phyloP scores from a whole-genome alignment of 1,140 invertebrate species.

The Zaprionus kolodkinae region DNA sequence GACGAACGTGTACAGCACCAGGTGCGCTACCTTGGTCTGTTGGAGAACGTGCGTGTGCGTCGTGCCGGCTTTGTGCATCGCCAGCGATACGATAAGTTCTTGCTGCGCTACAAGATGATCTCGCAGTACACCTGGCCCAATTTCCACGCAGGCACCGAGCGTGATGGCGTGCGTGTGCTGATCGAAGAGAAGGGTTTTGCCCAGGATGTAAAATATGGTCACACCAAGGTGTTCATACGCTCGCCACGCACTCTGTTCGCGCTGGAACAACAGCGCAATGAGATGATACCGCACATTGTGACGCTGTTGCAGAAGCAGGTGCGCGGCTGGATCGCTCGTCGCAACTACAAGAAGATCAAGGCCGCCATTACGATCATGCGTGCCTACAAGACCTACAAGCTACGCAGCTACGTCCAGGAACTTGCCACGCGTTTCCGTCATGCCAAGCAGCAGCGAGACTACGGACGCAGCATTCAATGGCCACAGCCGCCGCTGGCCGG shows the following conservation, averaged over 20 bases:
- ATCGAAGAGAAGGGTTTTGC: slow-evolving; percentile 91
- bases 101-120: slow-evolving; percentile 97
- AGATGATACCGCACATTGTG: slow-evolving; percentile 94
- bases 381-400: slow-evolving; percentile 94
- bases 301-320: slow-evolving; percentile 97
- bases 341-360: slow-evolving; percentile 92
- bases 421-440: slow-evolving; percentile 87
- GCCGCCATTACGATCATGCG: slow-evolving; percentile 93
- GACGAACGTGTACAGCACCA: slow-evolving; percentile 94
- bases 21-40: slow-evolving; percentile 94
- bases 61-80: slow-evolving; percentile 97
- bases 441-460: slow-evolving; percentile 88
- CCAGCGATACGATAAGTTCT: slow-evolving; percentile 94
- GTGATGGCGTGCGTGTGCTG: slow-evolving; percentile 93
- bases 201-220: slow-evolving; percentile 95
- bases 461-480: slow-evolving; percentile 93
- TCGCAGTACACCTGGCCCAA: slow-evolving; percentile 97
- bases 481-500: slow-evolving; percentile 90
- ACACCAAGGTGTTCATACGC: slow-evolving; percentile 97
- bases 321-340: slow-evolving; percentile 92
- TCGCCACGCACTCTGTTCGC: slow-evolving; percentile 95
- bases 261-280: slow-evolving; percentile 92
- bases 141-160: slow-evolving; percentile 90
- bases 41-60: slow-evolving; percentile 97
- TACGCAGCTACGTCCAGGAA: slow-evolving; percentile 90